Base-by-base conservation (phyloP, 2,113 vertebrate genomes). In the Oncorhynchus tshawytscha region DNA sequence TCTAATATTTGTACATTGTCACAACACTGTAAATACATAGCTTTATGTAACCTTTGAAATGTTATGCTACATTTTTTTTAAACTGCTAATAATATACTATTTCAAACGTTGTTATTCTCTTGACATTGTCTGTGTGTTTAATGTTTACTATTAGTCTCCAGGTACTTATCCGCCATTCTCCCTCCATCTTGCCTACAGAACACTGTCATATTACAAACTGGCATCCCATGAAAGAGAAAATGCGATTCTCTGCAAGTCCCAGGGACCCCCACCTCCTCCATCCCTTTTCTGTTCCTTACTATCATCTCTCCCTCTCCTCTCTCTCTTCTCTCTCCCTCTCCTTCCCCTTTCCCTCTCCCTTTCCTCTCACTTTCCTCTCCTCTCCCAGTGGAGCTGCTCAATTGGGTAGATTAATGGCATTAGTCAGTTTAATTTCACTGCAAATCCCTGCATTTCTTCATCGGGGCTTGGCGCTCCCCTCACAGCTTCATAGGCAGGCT, bases 341-440 rank as follows among this genome's bases (percentile, higher is more conserved):
- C 27, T 2, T 27, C 76, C 29, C 66, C 70, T 77, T 67, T 77
- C 2, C 45, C 57, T 6, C 7, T 72, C 71, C 69, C 70, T 67
- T 27, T 27, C 25, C n/a, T n/a, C n/a, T n/a, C n/a, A n/a, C n/a
- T n/a, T n/a, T n/a, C n/a, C 27, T 29, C 6, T 11, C 16, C n/a
- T 22, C 6, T 59, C 71, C 76, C 65, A 67, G 74, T 74, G 67
- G 59, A 69, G 72, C 72, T 65, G 68, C 70, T 79, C 67, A 73
- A 65, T 72, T 84, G 75, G 73, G 76, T 62, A 75, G 78, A 77
- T 81, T 72, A 81, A 78, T 70, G 79, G 80, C 75, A 80, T 79
- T 78, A 83, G 77, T 87, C 77, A 68, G 81, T 89, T 84, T 81
- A 70, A 81, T 90, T 89, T 86, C 78, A 80, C 79, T 81, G 74